Evolutionary conservation across 1,140 invertebrate genomes (phyloP).

Genomic region (Drosophila elegans): DNA sequence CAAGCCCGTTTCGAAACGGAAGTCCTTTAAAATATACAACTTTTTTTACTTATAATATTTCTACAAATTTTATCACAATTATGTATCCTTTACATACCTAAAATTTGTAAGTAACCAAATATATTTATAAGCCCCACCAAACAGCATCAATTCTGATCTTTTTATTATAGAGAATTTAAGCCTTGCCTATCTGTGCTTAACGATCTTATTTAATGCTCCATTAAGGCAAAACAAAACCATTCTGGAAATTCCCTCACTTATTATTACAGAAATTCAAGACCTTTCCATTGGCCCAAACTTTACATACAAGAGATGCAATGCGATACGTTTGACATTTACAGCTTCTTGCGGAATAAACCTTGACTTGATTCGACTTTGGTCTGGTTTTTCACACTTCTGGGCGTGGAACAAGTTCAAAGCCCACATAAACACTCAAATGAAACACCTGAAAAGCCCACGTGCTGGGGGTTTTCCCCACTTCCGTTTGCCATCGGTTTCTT

Average conservation of each 20-base stretch:
- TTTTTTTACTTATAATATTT: no score
- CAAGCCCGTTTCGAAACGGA: not conserved
- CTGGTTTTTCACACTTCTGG: slow-evolving; percentile 31
- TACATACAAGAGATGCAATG: slow-evolving; percentile 12
- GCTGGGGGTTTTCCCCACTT: slow-evolving; percentile 50
- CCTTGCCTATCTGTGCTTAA: slow-evolving; percentile 2
- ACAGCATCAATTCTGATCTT: not conserved
- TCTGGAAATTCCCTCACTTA: slow-evolving; percentile 2
- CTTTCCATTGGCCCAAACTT: slow-evolving; percentile 5
- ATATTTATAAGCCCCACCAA: not conserved
- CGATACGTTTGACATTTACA: slow-evolving; percentile 20
- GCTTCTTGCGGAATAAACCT: slow-evolving; percentile 42
- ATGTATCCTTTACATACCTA: no score
- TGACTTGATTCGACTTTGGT: slow-evolving; percentile 62
- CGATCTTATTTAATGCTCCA: slow-evolving; percentile 35
- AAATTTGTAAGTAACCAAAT: no score
- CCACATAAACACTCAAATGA: slow-evolving; percentile 15
- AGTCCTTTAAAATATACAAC: no score
- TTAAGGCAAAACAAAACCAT: slow-evolving; percentile 13
- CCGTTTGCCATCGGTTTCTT: slow-evolving; percentile 33
- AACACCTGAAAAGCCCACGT: slow-evolving; percentile 32
- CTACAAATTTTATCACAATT: no score
- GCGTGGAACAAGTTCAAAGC: slow-evolving; percentile 47
- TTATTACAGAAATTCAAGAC: slow-evolving; percentile 27
- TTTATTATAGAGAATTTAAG: not conserved